phyloP scores from a whole-genome alignment of 1,140 invertebrate species.

The Lepidurus arcticus region DNA sequence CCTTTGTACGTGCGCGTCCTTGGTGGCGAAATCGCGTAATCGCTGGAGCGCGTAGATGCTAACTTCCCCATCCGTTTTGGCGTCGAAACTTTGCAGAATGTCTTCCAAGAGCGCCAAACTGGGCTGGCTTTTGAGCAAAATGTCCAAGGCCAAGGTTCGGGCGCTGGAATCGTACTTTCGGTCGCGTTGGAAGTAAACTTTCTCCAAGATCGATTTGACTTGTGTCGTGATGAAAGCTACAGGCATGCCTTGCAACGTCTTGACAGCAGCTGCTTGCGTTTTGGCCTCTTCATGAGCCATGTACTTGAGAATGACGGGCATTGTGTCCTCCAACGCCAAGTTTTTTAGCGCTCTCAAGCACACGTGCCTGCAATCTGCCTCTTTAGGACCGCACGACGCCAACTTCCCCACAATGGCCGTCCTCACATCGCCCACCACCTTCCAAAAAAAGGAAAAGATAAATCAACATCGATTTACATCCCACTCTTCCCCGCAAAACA shows the following conservation, averaged over 20 bases:
- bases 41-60: slow-evolving; percentile 39
- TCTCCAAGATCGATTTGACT: slow-evolving; percentile 36
- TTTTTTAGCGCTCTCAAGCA: slow-evolving; percentile 63
- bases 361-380: slow-evolving; percentile 52
- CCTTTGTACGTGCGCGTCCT: slow-evolving; percentile 36
- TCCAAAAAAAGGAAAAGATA: slow-evolving; percentile 36
- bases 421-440: slow-evolving; percentile 48
- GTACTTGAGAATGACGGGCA: slow-evolving; percentile 54
- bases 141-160: slow-evolving; percentile 62
- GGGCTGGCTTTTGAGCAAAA: slow-evolving; percentile 58
- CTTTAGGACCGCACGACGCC: slow-evolving; percentile 47
- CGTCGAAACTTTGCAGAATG: slow-evolving; percentile 28
- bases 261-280: slow-evolving; percentile 58
- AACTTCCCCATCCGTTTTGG: slow-evolving; percentile 36
- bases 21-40: slow-evolving; percentile 38
- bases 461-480: slow-evolving; percentile 25
- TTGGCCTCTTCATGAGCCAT: slow-evolving; percentile 49
- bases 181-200: slow-evolving; percentile 58
- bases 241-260: slow-evolving; percentile 55
- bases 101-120: slow-evolving; percentile 43
- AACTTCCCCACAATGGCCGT: slow-evolving; percentile 50
- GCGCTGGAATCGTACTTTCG: slow-evolving; percentile 62
- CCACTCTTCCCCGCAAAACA: too few species aligned
- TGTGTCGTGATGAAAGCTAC: slow-evolving; percentile 45
- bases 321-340: slow-evolving; percentile 52